phyloP scores from a whole-genome alignment of 92 coral and sea anemone genomes.

The Virgularia gustaviana region DNA sequence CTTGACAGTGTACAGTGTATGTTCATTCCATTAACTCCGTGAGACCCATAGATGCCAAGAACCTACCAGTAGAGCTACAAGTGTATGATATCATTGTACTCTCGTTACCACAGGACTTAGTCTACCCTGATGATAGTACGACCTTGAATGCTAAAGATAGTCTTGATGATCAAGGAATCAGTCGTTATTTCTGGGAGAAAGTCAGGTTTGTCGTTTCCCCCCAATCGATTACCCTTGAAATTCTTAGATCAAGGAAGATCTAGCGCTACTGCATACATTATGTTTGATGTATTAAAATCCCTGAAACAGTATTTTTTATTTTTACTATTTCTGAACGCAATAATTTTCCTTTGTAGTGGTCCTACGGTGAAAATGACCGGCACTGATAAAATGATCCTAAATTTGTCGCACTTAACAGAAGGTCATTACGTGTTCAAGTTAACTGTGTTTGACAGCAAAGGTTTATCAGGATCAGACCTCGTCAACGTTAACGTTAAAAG shows the following conservation, averaged over 20 bases:
- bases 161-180: slow-evolving; percentile 86
- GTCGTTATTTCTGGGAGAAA: slow-evolving; percentile 81
- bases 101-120: slow-evolving; percentile 62
- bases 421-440: slow-evolving; percentile 87
- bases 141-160: slow-evolving; percentile 84
- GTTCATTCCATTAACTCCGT: background rate
- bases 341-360: slow-evolving; percentile 50
- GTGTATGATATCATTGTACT: too few relatives aligned
- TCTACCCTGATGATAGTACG: slow-evolving; percentile 92
- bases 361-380: slow-evolving; percentile 86
- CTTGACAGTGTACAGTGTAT: background rate
- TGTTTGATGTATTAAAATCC: background rate
- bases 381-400: slow-evolving; percentile 63
- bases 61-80: too few relatives aligned
- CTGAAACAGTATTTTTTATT: too few relatives aligned
- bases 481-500: slow-evolving; percentile 91
- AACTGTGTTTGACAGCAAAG: slow-evolving; percentile 90
- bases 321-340: background rate
- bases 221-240: background rate
- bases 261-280: background rate
- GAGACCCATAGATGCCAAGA: too few relatives aligned
- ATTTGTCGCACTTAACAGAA: slow-evolving; percentile 76
- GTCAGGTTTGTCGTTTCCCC: slow-evolving; percentile 60
- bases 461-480: slow-evolving; percentile 74
- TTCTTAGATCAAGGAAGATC: background rate